Evolutionary conservation across 2,797 vertebrate species (phyloP).

Genomic region (Pseudocheirus occidentalis): DNA sequence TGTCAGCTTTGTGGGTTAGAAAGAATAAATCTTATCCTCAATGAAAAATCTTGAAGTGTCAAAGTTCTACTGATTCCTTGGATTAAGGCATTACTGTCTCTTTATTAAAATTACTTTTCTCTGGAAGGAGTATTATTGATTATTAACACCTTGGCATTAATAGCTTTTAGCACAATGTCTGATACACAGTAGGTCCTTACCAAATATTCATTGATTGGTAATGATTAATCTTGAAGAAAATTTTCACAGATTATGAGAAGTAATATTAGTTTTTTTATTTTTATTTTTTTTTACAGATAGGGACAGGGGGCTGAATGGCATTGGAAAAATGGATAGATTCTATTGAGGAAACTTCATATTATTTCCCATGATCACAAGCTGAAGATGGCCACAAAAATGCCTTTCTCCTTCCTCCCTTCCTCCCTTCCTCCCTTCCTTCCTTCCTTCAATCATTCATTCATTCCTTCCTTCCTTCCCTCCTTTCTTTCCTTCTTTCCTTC

Average conservation of each 20-base stretch:
- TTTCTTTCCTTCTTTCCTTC: not conserved
- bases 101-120: not conserved
- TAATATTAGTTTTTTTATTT: not conserved
- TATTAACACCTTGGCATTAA: not conserved
- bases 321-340: not conserved
- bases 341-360: not conserved
- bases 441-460: too few relatives aligned
- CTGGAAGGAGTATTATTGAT: not conserved
- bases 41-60: not conserved
- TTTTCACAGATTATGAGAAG: not conserved
- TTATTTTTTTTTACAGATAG: not conserved
- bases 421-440: not conserved
- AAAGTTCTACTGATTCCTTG: not conserved
- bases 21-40: not conserved
- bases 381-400: not conserved
- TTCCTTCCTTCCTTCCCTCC: not conserved
- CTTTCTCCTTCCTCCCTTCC: not conserved
- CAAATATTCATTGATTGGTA: not conserved
- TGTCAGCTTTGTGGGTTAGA: not conserved
- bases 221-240: not conserved
- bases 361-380: not conserved
- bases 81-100: not conserved
- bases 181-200: not conserved
- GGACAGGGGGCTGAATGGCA: not conserved
- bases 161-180: fast-evolving